Percentiles rank a stretch among this genome's conserved stretches.
Conservation (phyloP, 2,113 vertebrate species). For the Heptranchias perlo region DNA sequence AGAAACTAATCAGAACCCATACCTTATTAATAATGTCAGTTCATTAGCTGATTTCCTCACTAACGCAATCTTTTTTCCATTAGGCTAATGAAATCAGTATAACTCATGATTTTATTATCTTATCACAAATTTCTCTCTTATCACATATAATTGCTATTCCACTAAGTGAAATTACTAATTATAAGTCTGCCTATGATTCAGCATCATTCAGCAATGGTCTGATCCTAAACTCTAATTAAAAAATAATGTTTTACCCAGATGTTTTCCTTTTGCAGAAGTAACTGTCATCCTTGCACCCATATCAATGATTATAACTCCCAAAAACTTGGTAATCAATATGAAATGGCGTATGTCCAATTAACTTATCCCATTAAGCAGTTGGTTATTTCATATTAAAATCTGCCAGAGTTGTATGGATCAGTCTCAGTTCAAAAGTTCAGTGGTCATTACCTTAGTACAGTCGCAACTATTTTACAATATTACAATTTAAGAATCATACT, state of each 20-base stretch:
- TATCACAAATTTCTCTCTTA: not conserved
- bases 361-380: not conserved
- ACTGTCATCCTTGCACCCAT: too few species aligned
- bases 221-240: not conserved
- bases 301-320: not conserved
- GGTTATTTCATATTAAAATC: not conserved
- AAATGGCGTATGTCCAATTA: not conserved
- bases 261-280: not conserved
- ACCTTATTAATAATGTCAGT: not conserved
- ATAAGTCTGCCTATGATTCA: not conserved
- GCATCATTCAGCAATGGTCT: constrained; percentile 13
- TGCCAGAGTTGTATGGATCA: not conserved
- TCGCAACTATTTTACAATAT: not conserved
- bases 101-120: not conserved
- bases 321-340: not conserved
- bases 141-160: not conserved
- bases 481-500: not conserved
- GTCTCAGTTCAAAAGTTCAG: not conserved
- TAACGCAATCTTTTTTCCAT: not conserved
- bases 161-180: not conserved
- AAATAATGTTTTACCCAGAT: not conserved
- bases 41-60: not conserved
- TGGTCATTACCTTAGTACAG: not conserved
- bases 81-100: not conserved
- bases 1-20: not conserved